Conservation (phyloP, 2,797 vertebrate species). For the Notolepis coatsorum region DNA sequence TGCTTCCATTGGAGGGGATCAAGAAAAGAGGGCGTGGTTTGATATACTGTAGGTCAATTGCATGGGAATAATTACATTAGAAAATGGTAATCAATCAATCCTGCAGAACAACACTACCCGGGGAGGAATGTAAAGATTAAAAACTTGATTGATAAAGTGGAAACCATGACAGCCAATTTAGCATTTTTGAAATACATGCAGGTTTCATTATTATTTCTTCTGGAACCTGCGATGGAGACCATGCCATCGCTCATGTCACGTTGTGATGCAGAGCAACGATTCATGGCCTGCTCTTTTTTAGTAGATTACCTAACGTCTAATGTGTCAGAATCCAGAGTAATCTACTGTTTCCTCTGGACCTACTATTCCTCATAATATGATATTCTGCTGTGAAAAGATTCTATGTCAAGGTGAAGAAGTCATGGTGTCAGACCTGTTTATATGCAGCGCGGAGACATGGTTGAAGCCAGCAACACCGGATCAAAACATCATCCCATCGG, state of each 20-base stretch:
- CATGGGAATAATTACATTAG: too few relatives aligned
- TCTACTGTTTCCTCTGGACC: neutral
- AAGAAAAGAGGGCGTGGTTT: too few relatives aligned
- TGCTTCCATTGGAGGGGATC: too few relatives aligned
- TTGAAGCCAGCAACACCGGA: too few relatives aligned
- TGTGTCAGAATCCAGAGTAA: neutral
- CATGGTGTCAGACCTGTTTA: neutral
- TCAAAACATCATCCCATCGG: too few relatives aligned
- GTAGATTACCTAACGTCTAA: neutral
- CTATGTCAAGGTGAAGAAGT: neutral
- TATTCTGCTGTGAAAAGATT: neutral
- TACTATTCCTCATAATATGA: neutral
- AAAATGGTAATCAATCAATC: too few relatives aligned
- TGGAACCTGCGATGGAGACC: neutral
- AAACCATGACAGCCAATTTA: neutral
- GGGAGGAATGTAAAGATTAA: neutral
- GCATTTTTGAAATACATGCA: constrained; percentile 1
- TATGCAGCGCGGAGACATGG: neutral
- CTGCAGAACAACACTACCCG: neutral
- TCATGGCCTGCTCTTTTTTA: neutral
- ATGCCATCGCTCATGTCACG: neutral
- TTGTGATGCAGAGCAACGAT: neutral
- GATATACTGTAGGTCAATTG: too few relatives aligned
- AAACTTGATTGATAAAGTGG: neutral
- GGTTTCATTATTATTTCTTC: neutral